A percentile compares a stretch with the other conserved stretches of the same genome.
Evolutionary conservation across 2,113 vertebrate genomes (phyloP).

Genomic region (Ptilonorhynchus violaceus): DNA sequence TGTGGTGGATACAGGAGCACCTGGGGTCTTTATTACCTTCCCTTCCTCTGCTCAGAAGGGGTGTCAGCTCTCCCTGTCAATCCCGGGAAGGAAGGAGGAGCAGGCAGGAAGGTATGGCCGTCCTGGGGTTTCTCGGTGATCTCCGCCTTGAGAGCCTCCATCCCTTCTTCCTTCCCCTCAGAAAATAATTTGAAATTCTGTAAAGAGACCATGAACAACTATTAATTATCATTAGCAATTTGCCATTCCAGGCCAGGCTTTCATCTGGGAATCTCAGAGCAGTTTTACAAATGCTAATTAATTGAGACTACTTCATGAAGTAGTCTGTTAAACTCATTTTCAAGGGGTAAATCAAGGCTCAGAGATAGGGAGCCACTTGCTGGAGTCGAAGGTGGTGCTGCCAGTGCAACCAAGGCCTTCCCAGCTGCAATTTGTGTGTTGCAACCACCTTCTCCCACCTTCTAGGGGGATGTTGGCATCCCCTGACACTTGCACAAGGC

Average conservation of each 20-base stretch:
- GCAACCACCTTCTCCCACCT: neutral
- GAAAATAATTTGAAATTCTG: slow-evolving; percentile 26
- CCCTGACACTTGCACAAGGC: no score
- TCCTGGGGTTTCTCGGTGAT: neutral
- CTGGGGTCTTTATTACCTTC: neutral
- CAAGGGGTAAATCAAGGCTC: slow-evolving; percentile 40
- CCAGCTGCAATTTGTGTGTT: fast-evolving
- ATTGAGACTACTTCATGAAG: slow-evolving; percentile 38
- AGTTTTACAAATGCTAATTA: slow-evolving; percentile 59
- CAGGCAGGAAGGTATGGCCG: neutral
- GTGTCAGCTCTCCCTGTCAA: neutral
- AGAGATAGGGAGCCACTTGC: neutral
- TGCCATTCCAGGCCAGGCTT: slow-evolving; percentile 51
- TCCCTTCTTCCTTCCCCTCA: neutral
- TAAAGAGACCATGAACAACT: slow-evolving; percentile 39
- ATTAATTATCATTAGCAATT: slow-evolving; percentile 67
- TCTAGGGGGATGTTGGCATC: neutral
- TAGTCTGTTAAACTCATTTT: slow-evolving; percentile 50
- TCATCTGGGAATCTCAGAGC: slow-evolving; percentile 45
- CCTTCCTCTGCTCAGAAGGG: neutral
- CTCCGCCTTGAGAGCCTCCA: neutral
- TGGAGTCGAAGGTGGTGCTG: neutral
- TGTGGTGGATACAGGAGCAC: neutral
- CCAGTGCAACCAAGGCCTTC: neutral
- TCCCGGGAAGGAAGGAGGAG: neutral